A percentile compares a stretch with the other conserved stretches of the same genome.
phyloP scores from a whole-genome alignment of 1,140 invertebrate species.

The Anagrus nilaparvatae region DNA sequence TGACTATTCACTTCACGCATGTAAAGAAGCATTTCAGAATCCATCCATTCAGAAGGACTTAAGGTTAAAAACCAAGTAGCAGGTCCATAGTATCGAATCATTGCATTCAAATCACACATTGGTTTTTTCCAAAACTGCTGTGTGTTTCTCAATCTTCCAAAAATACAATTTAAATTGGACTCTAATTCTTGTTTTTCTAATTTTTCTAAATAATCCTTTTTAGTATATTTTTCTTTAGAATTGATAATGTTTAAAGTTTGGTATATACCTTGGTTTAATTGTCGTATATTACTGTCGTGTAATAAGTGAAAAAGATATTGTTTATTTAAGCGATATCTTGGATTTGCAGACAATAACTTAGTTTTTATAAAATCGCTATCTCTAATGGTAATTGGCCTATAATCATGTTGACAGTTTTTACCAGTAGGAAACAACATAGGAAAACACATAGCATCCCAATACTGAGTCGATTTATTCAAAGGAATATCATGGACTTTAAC shows the following conservation, averaged over 20 bases:
- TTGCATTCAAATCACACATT: conserved; percentile 23
- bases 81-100: conserved; percentile 28
- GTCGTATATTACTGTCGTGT: conserved; percentile 21
- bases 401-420: conserved; percentile 20
- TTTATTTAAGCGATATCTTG: conserved; percentile 23
- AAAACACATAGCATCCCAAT: conserved; percentile 25
- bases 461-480: conserved; percentile 17
- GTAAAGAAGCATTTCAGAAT: conserved; percentile 27
- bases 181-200: conserved; percentile 21
- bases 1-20: conserved; percentile 23
- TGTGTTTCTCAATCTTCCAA: conserved; percentile 22
- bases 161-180: conserved; percentile 21
- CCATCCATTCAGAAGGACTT: conserved; percentile 30
- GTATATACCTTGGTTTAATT: conserved; percentile 23
- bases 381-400: conserved; percentile 16
- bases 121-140: conserved; percentile 23
- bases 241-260: conserved; percentile 26
- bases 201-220: conserved; percentile 20
- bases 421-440: conserved; percentile 24
- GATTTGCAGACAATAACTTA: conserved; percentile 21
- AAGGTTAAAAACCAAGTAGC: conserved; percentile 35
- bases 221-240: conserved; percentile 19
- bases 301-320: conserved; percentile 27
- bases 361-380: conserved; percentile 23
- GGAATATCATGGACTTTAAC: conserved; percentile 21